These are phyloP conservation scores for Benitochromis conjunctus DNA, from an alignment of 2,113 vertebrate genomes.

Conservation along the genomic window DNA sequence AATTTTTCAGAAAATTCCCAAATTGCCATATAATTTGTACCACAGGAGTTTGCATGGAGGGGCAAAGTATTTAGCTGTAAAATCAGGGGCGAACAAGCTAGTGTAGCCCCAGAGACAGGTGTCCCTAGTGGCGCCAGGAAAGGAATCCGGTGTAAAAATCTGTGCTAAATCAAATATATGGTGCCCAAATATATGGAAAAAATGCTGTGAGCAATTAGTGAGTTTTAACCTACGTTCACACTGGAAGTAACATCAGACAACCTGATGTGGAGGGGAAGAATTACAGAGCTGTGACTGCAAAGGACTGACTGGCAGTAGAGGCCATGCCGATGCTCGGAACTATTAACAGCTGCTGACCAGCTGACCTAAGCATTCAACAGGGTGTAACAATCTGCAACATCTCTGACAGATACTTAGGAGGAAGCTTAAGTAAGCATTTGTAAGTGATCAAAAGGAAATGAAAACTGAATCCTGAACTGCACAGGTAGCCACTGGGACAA, in stretches of 20 bases:
- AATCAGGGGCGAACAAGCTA: background rate
- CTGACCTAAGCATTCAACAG: background rate
- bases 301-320: background rate
- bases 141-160: background rate
- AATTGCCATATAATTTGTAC: background rate
- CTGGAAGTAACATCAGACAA: background rate
- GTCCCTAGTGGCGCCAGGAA: background rate
- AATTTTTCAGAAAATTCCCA: fast-evolving
- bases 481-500: background rate
- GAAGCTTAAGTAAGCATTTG: background rate
- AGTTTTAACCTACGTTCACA: background rate
- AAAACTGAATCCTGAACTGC: background rate
- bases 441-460: background rate
- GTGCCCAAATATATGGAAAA: background rate
- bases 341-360: background rate
- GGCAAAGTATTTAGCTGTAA: background rate
- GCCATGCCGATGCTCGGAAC: background rate
- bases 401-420: background rate
- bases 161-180: background rate
- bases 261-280: background rate
- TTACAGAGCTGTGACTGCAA: background rate
- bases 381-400: background rate
- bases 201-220: background rate
- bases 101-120: background rate
- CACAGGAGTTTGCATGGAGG: background rate